Conservation (phyloP, 2,888 invertebrate genomes). For the Gari tellinella region DNA sequence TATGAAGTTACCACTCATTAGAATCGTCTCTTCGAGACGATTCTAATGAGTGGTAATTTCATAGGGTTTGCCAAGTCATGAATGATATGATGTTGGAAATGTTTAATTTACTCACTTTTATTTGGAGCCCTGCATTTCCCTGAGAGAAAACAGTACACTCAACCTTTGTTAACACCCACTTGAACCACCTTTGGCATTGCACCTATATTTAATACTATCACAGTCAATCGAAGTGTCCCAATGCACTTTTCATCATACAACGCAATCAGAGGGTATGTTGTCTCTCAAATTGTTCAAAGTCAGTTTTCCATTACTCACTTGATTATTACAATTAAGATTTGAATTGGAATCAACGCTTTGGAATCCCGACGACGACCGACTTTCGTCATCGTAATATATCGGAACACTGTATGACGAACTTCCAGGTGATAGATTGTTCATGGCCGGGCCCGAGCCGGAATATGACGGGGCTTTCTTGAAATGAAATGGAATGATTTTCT, state of each 20-base stretch:
- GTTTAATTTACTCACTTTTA: too few relatives aligned
- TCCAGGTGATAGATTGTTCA: slow-evolving; percentile 25
- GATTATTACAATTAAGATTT: slow-evolving; percentile 27
- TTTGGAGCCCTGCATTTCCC: too few relatives aligned
- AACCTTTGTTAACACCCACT: too few relatives aligned
- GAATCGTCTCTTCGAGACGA: too few relatives aligned
- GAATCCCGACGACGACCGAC: slow-evolving; percentile 45
- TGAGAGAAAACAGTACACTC: too few relatives aligned
- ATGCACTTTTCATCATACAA: slow-evolving; percentile 21
- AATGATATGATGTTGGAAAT: too few relatives aligned
- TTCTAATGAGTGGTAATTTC: too few relatives aligned
- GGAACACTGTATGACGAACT: slow-evolving; percentile 36
- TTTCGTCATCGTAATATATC: slow-evolving; percentile 49
- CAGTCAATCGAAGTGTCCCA: too few relatives aligned
- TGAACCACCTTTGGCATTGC: too few relatives aligned
- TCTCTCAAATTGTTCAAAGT: slow-evolving; percentile 31
- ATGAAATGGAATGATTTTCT: slow-evolving; percentile 57
- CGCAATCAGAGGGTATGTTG: slow-evolving; percentile 37
- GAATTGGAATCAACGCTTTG: slow-evolving; percentile 49
- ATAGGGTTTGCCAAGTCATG: too few relatives aligned
- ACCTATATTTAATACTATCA: too few relatives aligned
- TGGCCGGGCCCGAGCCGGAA: slow-evolving; percentile 9
- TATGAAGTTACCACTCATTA: too few relatives aligned
- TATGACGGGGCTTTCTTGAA: slow-evolving; percentile 38
- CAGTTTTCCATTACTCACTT: slow-evolving; percentile 26